These are phyloP conservation scores for Argyrosomus japonicus DNA, from an alignment of 2,113 vertebrate genomes.

Conservation along the genomic window DNA sequence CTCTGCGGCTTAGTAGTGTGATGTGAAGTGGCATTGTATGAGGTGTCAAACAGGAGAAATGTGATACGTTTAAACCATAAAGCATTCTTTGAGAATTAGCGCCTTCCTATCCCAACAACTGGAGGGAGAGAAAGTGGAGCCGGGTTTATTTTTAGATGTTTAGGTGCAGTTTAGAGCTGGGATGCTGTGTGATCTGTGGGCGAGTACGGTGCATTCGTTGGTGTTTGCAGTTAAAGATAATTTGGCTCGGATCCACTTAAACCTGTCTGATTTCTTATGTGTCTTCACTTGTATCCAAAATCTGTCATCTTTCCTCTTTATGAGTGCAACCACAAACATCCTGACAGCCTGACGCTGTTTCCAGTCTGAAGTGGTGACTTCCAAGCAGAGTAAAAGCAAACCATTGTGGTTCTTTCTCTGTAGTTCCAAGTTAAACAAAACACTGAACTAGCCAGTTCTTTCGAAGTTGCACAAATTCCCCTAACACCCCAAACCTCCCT, in stretches of 20 bases:
- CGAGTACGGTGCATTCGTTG: background rate
- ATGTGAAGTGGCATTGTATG: constrained; percentile 18
- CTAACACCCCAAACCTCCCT: background rate
- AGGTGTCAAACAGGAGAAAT: constrained; percentile 59
- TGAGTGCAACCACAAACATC: background rate
- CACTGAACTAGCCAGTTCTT: background rate
- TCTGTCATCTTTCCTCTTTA: background rate
- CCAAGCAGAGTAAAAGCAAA: background rate
- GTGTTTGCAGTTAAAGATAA: background rate
- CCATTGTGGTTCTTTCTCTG: background rate
- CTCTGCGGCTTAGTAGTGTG: constrained; percentile 37
- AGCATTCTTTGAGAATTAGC: constrained; percentile 58
- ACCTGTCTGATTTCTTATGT: constrained; percentile 10
- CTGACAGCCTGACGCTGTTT: background rate
- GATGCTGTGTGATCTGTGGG: background rate
- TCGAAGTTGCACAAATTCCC: background rate
- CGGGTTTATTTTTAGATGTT: constrained; percentile 42
- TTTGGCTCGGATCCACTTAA: constrained; percentile 24
- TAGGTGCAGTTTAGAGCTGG: background rate
- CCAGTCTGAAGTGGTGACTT: background rate
- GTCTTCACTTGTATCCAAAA: background rate
- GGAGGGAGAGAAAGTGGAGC: constrained; percentile 8
- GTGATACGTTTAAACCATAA: constrained; percentile 58
- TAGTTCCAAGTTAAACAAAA: background rate
- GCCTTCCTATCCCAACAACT: constrained; percentile 11